phyloP scores from a whole-genome alignment of 2,888 invertebrate species.

The Pseudanteris insignis region DNA sequence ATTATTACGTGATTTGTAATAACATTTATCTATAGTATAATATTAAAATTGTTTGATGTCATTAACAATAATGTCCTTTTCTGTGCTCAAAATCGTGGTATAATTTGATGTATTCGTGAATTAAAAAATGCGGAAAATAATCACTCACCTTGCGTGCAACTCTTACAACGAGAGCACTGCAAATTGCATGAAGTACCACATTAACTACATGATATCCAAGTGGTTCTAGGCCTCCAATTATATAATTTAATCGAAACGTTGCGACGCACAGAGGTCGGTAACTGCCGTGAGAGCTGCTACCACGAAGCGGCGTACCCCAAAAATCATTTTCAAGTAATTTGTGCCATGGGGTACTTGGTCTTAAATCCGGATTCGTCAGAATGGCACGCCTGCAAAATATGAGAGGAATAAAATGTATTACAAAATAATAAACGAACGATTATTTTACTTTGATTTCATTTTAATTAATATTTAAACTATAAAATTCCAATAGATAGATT shows the following conservation, averaged over 20 bases:
- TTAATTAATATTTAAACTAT: too few relatives aligned
- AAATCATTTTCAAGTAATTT: constrained; percentile 92
- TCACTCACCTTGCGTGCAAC: constrained; percentile 74
- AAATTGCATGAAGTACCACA: constrained; percentile 84
- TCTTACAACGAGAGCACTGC: constrained; percentile 83
- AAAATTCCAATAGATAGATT: too few relatives aligned
- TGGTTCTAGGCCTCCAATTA: constrained; percentile 80
- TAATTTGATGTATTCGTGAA: neutral
- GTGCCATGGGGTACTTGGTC: constrained; percentile 83
- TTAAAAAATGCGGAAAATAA: constrained; percentile 1
- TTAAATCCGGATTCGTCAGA: constrained; percentile 91
- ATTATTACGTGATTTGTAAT: too few relatives aligned
- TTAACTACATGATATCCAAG: constrained; percentile 88
- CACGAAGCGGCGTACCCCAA: constrained; percentile 95
- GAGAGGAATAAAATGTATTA: too few relatives aligned
- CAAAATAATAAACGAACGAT: too few relatives aligned
- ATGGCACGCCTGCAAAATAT: constrained; percentile 83
- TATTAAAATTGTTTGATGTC: neutral
- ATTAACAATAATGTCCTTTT: neutral
- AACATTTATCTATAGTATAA: too few relatives aligned
- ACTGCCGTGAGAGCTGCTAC: constrained; percentile 95
- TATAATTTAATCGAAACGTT: constrained; percentile 85
- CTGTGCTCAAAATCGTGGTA: neutral
- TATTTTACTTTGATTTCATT: too few relatives aligned
- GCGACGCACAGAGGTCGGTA: constrained; percentile 93